A percentile compares a stretch with the other conserved stretches of the same genome.
Evolutionary conservation across 2,888 invertebrate genomes (phyloP).

Genomic region (Enchytraeus crypticus): DNA sequence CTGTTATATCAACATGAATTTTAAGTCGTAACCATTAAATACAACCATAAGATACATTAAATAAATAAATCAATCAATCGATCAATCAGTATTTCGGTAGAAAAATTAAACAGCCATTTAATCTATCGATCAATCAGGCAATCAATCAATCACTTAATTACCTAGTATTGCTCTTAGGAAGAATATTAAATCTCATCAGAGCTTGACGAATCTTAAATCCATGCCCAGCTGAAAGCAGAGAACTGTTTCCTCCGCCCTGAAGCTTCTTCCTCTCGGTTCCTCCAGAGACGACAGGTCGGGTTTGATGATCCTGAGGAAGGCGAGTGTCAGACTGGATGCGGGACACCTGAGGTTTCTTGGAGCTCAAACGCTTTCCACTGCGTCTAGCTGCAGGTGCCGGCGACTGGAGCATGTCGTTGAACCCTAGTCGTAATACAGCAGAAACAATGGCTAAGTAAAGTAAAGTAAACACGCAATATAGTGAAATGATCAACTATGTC

Average conservation of each 20-base stretch:
- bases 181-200: constrained; percentile 69
- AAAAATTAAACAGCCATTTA: too few relatives aligned
- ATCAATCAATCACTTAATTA: constrained; percentile 15
- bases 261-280: too few relatives aligned
- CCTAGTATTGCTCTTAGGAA: constrained; percentile 34
- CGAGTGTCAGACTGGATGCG: constrained; percentile 62
- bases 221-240: constrained; percentile 71
- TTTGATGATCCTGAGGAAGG: too few relatives aligned
- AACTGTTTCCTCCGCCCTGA: constrained; percentile 27
- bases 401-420: constrained; percentile 64
- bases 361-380: constrained; percentile 56
- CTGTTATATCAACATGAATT: too few relatives aligned
- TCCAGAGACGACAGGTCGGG: neutral
- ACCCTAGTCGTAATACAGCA: constrained; percentile 51
- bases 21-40: too few relatives aligned
- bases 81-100: too few relatives aligned
- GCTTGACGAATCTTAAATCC: constrained; percentile 79
- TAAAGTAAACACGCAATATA: too few relatives aligned
- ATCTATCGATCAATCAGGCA: too few relatives aligned
- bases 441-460: too few relatives aligned
- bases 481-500: too few relatives aligned
- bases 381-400: constrained; percentile 77
- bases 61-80: too few relatives aligned
- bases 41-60: too few relatives aligned
- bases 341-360: constrained; percentile 59